Percentiles rank a stretch among this genome's conserved stretches.
Evolutionary conservation across 2,888 invertebrate genomes (phyloP).

Genomic region (Apodemia duryi): DNA sequence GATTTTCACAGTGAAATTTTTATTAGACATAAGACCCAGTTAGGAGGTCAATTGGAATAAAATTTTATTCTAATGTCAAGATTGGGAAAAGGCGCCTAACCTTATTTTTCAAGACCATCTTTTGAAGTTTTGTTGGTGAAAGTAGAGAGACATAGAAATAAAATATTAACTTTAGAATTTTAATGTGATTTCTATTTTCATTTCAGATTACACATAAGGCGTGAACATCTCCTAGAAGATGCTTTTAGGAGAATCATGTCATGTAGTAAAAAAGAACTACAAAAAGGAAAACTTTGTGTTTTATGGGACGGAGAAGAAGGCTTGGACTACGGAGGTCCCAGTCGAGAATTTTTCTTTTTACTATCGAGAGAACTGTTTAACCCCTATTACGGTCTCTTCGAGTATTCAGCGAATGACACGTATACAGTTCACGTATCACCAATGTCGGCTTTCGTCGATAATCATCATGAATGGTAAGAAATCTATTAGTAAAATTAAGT

Average conservation of each 20-base stretch:
- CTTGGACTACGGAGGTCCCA: slow-evolving; percentile 98
- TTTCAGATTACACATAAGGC: slow-evolving; percentile 91
- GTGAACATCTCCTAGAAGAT: slow-evolving; percentile 96
- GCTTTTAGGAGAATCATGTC: slow-evolving; percentile 98
- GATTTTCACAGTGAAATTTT: too few relatives aligned
- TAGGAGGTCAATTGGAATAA: too few relatives aligned
- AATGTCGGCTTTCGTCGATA: slow-evolving; percentile 97
- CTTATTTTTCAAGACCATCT: too few relatives aligned
- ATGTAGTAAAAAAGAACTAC: slow-evolving; percentile 95
- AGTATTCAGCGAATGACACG: slow-evolving; percentile 98
- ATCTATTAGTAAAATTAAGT: neutral
- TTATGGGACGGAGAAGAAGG: slow-evolving; percentile 98
- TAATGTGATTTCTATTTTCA: neutral
- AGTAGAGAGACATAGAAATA: too few relatives aligned
- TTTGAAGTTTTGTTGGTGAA: too few relatives aligned
- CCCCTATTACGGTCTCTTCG: slow-evolving; percentile 98
- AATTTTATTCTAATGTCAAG: too few relatives aligned
- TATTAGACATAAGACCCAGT: too few relatives aligned
- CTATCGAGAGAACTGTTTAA: slow-evolving; percentile 98
- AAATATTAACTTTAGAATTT: neutral
- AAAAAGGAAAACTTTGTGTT: slow-evolving; percentile 96
- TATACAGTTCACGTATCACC: slow-evolving; percentile 98
- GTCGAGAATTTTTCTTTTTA: slow-evolving; percentile 98
- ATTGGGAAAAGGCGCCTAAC: too few relatives aligned
- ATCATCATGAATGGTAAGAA: slow-evolving; percentile 94